A percentile compares a stretch with the other conserved stretches of the same genome.
Evolutionary conservation across 2,113 vertebrate genomes (phyloP).

Genomic region (Oreochromis aureus): DNA sequence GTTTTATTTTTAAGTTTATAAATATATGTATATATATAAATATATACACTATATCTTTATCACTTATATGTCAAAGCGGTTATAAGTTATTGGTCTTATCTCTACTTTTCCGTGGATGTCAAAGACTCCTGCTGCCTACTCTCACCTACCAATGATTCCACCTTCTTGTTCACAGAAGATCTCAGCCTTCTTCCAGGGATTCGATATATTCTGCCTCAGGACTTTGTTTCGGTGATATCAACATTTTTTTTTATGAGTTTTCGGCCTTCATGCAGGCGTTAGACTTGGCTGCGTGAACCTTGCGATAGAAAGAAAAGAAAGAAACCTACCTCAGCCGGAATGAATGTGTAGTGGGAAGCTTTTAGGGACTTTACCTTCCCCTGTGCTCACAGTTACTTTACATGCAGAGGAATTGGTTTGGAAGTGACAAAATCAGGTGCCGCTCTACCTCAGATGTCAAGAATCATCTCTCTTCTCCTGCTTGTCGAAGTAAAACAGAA

Average conservation of each 20-base stretch:
- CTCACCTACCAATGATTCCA: conserved; percentile 68
- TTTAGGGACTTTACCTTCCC: conserved; percentile 74
- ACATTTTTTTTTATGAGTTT: conserved; percentile 47
- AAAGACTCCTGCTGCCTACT: conserved; percentile 64
- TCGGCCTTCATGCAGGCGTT: conserved; percentile 74
- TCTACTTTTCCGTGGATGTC: conserved; percentile 46
- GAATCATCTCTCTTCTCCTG: conserved; percentile 61
- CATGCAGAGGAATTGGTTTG: conserved; percentile 71
- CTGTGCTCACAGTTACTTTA: conserved; percentile 67
- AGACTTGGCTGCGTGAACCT: conserved; percentile 76
- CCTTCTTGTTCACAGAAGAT: conserved; percentile 57
- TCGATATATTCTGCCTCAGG: conserved; percentile 83
- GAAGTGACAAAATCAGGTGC: conserved; percentile 66
- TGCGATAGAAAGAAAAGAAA: conserved; percentile 63
- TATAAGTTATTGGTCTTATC: conserved; percentile 62
- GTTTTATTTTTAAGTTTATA: conserved; percentile 51
- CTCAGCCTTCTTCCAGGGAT: conserved; percentile 70
- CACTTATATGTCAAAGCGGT: conserved; percentile 46
- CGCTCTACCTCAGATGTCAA: conserved; percentile 91
- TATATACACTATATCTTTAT: conserved; percentile 49
- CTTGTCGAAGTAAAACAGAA: conserved; percentile 50
- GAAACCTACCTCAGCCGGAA: conserved; percentile 98
- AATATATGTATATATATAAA: conserved; percentile 29
- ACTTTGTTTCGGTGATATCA: conserved; percentile 75
- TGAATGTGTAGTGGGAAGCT: conserved; percentile 92